Conservation (phyloP, 30 jellyfish, hydroid and myxozoan species). For the Catostylus mosaicus region DNA sequence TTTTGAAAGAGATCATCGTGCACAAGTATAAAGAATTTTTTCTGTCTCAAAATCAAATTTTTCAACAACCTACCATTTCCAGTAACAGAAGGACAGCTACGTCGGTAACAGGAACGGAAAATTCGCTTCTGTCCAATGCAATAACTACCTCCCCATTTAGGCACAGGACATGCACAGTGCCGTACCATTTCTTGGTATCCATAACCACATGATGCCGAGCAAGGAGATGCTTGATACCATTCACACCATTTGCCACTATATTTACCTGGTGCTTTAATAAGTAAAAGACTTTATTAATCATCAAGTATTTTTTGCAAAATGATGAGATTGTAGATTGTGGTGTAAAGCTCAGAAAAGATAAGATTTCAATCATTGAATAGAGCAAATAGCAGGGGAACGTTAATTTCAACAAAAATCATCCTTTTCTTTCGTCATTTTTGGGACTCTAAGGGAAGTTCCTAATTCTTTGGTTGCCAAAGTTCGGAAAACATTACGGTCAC, state of each 20-base stretch:
- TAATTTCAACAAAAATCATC: background rate
- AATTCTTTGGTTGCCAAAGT: no score
- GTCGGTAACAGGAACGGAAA: background rate
- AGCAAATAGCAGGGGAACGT: background rate
- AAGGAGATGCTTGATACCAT: conserved; percentile 3
- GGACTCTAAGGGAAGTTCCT: background rate
- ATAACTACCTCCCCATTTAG: background rate
- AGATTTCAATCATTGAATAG: background rate
- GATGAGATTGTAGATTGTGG: background rate
- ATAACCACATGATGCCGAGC: conserved; percentile 16
- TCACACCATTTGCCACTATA: conserved; percentile 31
- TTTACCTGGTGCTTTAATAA: background rate
- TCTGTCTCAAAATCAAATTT: no score
- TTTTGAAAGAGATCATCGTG: no score
- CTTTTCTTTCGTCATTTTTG: background rate
- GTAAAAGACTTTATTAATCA: no score
- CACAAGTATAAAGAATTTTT: no score
- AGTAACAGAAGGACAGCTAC: background rate
- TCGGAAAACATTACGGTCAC: no score
- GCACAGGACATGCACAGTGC: conserved; percentile 23
- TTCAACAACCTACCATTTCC: background rate
- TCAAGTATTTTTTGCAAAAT: no score
- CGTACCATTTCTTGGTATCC: conserved; percentile 1
- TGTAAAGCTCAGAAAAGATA: background rate
- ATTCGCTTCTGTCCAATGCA: background rate